These are phyloP conservation scores for Akabosia matsudoensis DNA, from an alignment of 1,140 invertebrate species.

Conservation along the genomic window DNA sequence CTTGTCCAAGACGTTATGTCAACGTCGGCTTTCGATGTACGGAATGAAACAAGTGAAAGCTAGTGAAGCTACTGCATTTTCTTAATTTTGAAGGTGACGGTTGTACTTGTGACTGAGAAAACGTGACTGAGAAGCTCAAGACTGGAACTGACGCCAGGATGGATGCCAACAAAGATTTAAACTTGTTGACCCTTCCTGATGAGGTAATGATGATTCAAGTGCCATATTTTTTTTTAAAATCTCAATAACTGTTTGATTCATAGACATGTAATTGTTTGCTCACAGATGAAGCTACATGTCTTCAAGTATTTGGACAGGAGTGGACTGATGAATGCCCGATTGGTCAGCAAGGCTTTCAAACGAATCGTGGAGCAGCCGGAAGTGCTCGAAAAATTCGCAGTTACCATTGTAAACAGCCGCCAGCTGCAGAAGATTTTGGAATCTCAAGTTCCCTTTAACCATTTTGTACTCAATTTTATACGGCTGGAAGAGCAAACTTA, in stretches of 20 bases:
- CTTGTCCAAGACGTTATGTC: too few relatives aligned
- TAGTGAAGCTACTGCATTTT: too few relatives aligned
- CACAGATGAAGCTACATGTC: neutral
- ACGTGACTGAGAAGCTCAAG: too few relatives aligned
- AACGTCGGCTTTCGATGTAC: too few relatives aligned
- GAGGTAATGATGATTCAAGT: neutral
- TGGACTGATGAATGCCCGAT: neutral
- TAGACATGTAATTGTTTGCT: neutral
- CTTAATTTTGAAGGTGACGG: too few relatives aligned
- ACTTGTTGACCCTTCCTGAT: too few relatives aligned
- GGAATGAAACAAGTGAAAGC: too few relatives aligned
- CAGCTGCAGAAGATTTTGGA: neutral
- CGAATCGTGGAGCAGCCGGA: neutral
- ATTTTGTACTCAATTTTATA: neutral
- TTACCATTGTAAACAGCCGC: neutral
- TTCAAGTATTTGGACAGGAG: neutral
- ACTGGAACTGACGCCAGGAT: too few relatives aligned
- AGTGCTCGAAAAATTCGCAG: neutral
- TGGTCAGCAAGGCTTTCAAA: neutral
- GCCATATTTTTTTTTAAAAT: neutral
- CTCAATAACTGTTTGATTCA: neutral
- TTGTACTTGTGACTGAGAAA: too few relatives aligned
- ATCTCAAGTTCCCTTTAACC: neutral
- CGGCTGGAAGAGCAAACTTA: neutral
- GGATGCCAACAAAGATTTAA: too few relatives aligned